Evolutionary conservation across 2,888 invertebrate species (phyloP), one percentile per base, ranked within the genome.

Genomic region (Cactoblastis cactorum): DNA sequence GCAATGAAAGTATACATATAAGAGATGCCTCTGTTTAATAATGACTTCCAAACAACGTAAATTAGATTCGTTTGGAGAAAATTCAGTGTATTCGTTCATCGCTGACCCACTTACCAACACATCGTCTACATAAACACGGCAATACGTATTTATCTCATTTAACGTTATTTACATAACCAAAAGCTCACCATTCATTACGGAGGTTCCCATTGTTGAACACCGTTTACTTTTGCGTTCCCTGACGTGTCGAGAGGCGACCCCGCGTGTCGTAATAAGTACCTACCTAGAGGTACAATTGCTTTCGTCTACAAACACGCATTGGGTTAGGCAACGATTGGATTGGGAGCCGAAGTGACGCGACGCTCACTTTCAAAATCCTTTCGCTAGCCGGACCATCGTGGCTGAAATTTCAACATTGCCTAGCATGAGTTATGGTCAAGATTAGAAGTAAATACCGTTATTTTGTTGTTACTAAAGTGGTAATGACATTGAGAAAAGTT

Each of bases 291-390:
- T 28, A 68, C 67, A 67, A 69, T 65, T 71, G 64, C 70, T 74
- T 67, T 71, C 70, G 68, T 74, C 69, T 70, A 57, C 52, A 58
- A 39, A 53, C 62, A 63, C 67, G 61, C 62, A 65, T 63, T 63
- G 59, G 57, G 59, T 73, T 74, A 64, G 61, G 69, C 66, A 74
- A 71, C 63, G 57, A 51, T 58, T 55, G 52, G 55, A 60, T 63
- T 58, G 54, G 57, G 50, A 43, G 35, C 53, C 52, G 28, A 15
- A 14, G 17, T 3, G 28, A 66, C 74, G n/a, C n/a, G 61, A 9
- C 28, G 61, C 72, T 79, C 75, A 80, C 80, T 81, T 81, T 78
- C 74, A 72, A 77, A 68, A 74, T 76, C 75, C 75, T 76, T 74
- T 79, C 71, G 71, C 70, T 69, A 45, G 53, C 46, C 22, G 19